These are phyloP conservation scores for Aphrophora alni DNA, from an alignment of 2,888 invertebrate species.

Conservation along the genomic window DNA sequence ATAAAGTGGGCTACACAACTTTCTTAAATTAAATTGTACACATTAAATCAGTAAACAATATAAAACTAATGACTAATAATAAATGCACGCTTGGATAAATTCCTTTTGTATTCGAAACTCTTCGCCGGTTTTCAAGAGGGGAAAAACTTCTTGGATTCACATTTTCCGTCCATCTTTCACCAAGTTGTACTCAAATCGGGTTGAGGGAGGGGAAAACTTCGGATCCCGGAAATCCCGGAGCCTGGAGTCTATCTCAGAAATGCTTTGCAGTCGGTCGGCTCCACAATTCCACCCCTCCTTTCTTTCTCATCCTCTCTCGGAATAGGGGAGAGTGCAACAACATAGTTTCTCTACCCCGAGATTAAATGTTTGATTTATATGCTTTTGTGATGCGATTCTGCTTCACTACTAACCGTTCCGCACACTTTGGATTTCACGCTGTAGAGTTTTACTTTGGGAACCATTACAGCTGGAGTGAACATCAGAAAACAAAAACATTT, in stretches of 20 bases:
- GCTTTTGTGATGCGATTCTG: slow-evolving; percentile 19
- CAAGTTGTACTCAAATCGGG: slow-evolving; percentile 11
- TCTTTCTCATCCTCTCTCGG: slow-evolving; percentile 2
- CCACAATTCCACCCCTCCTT: not conserved
- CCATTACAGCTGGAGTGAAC: not conserved
- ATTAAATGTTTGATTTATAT: slow-evolving; percentile 42
- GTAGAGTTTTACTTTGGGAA: not conserved
- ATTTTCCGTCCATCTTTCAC: slow-evolving; percentile 13
- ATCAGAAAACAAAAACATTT: not conserved
- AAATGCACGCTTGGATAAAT: not conserved
- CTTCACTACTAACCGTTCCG: slow-evolving; percentile 2
- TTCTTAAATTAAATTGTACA: not conserved
- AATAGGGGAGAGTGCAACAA: slow-evolving; percentile 3
- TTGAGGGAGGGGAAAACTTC: slow-evolving; percentile 14
- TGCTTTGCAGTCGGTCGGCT: slow-evolving; percentile 4
- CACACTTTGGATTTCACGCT: not conserved
- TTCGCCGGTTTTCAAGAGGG: not conserved
- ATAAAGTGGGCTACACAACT: not conserved
- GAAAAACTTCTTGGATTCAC: slow-evolving; percentile 4
- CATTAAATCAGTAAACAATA: not conserved
- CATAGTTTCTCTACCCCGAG: slow-evolving; percentile 35
- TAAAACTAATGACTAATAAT: not conserved
- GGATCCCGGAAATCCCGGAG: slow-evolving; percentile 39
- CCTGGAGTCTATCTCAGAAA: slow-evolving; percentile 33
- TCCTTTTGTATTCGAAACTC: not conserved